Base-by-base conservation (phyloP, 1,140 invertebrate species). In the Belonocnema kinseyi region DNA sequence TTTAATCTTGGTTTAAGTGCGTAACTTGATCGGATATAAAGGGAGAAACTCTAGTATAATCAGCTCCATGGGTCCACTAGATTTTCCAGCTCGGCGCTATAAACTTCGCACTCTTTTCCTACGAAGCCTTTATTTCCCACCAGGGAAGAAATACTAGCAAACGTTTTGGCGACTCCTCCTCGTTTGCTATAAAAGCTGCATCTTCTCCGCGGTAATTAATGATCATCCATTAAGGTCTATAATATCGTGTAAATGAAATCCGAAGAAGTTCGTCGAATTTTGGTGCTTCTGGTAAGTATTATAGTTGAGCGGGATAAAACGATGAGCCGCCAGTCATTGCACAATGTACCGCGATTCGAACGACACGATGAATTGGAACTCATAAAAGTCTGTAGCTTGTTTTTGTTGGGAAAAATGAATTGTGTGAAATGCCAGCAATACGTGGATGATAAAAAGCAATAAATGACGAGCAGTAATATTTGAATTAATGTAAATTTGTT, bases 211-310 rank as follows among this genome's bases (percentile, higher is more conserved):
- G 76, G 80, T 90, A 90, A 91, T 90, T 90, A 91, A 91, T 90
- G 84, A 82, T 80, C 86, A 56, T 77, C 86, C 85, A 90, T 90
- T 90, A 89, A 84, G 83, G 85, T 87, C 86, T 87, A 88, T 89
- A 90, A 91, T 90, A 91, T 89, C 84, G 83, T 85, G 81, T 76
- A 81, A 83, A 85, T 88, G 85, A 89, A 88, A 88, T 88, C 85
- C 85, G 85, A 84, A 74, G 75, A 5, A 72, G 70, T 80, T 72
- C 74, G 77, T 79, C 72, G 72, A 80, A 74, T 19, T 40, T 51
- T 72, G 70, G 66, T 56, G 17, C 79, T 78, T 77, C 75, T 14
- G 75, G 53, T 75, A 53, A 66, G 73, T 77, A 76, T 77, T 76
- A 74, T 78, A 76, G 66, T 66, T 58, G 74, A 74, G 73, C 51